Conservation (phyloP, 1,140 invertebrate species). For the Bombus terrestris region DNA sequence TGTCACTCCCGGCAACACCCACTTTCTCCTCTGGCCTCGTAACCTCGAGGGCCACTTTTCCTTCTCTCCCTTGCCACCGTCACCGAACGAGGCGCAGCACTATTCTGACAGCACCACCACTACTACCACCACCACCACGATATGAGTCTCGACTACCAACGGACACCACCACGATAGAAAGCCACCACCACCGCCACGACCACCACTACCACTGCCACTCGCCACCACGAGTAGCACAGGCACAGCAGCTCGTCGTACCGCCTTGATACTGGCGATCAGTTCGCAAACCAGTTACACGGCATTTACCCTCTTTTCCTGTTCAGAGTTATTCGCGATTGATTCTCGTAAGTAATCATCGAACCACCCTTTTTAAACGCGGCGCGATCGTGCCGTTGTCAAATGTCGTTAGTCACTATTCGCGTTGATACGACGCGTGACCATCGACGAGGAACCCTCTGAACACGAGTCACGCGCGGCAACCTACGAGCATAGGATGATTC, state of each 20-base stretch:
- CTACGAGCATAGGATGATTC: slow-evolving; percentile 26
- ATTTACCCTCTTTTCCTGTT: background rate
- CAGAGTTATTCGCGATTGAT: no score
- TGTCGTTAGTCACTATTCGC: slow-evolving; percentile 5
- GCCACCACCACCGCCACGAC: slow-evolving; percentile 27
- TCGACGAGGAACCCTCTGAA: background rate
- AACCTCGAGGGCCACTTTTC: slow-evolving; percentile 68
- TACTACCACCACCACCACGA: slow-evolving; percentile 30
- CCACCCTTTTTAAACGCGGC: background rate
- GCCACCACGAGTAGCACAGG: slow-evolving; percentile 49
- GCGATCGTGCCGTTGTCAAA: background rate
- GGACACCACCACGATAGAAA: slow-evolving; percentile 25
- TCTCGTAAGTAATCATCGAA: background rate
- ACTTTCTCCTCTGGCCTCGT: slow-evolving; percentile 72
- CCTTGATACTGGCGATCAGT: slow-evolving; percentile 30
- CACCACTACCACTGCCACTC: slow-evolving; percentile 39
- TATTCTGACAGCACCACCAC: slow-evolving; percentile 49
- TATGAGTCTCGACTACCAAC: slow-evolving; percentile 34
- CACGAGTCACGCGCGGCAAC: slow-evolving; percentile 18
- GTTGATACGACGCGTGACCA: background rate
- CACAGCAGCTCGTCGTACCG: slow-evolving; percentile 41
- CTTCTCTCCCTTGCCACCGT: slow-evolving; percentile 52
- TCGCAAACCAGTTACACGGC: slow-evolving; percentile 31
- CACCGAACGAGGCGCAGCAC: slow-evolving; percentile 51
- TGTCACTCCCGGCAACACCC: slow-evolving; percentile 68